Percentiles rank a stretch among this genome's conserved stretches.
Evolutionary conservation across 2,113 vertebrate species (phyloP).

Genomic region (Tonatia bakeri): DNA sequence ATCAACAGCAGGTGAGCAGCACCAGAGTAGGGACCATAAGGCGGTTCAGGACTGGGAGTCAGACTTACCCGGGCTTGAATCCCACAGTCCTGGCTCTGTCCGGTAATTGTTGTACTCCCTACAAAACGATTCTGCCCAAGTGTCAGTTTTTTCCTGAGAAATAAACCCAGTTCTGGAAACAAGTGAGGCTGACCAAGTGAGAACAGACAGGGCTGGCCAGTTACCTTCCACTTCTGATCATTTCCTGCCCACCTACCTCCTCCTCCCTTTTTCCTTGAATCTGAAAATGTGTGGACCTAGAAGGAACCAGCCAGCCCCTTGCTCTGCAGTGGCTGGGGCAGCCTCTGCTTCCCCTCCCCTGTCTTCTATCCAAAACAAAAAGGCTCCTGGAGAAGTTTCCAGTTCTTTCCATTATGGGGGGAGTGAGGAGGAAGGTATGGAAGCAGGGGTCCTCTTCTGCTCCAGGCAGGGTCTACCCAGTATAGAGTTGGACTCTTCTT

Average conservation of each 20-base stretch:
- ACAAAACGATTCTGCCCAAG: not conserved
- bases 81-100: not conserved
- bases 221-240: not conserved
- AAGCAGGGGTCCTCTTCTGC: not conserved
- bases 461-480: not conserved
- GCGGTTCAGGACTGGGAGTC: not conserved
- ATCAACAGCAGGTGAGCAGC: fast-evolving
- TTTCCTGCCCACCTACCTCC: not conserved
- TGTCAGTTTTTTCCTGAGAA: not conserved
- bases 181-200: not conserved
- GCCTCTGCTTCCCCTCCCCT: not conserved
- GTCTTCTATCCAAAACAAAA: not conserved
- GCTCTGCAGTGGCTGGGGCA: fast-evolving
- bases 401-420: not conserved
- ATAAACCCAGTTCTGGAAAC: not conserved
- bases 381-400: not conserved
- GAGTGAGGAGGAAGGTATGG: no score
- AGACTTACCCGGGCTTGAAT: not conserved
- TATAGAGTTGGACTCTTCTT: not conserved
- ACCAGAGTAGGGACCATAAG: fast-evolving
- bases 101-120: not conserved
- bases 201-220: not conserved
- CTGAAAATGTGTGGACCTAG: not conserved
- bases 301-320: not conserved
- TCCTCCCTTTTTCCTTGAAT: not conserved